Evolutionary conservation across 2,888 invertebrate species (phyloP).

Genomic region (Zhengitettix transpicula): DNA sequence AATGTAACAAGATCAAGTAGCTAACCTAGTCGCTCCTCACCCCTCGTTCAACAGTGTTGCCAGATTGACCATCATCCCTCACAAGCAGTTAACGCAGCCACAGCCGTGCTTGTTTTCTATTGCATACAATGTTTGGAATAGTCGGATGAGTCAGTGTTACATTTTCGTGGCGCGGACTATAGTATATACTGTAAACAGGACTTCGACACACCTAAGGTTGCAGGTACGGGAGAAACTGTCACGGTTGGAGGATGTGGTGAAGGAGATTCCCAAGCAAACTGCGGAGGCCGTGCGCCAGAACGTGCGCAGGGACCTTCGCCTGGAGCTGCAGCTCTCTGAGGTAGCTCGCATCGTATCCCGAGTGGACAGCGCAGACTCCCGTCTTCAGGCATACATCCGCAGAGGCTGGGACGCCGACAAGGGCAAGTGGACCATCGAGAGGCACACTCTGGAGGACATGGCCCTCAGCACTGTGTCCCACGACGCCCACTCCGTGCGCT

Average conservation of each 20-base stretch:
- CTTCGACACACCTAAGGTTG: slow-evolving; percentile 26
- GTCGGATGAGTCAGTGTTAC: too few species aligned
- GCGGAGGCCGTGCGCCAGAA: slow-evolving; percentile 17
- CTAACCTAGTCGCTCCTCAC: too few species aligned
- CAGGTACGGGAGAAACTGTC: slow-evolving; percentile 30
- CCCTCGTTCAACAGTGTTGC: too few species aligned
- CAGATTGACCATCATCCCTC: too few species aligned
- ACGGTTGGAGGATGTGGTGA: slow-evolving; percentile 17
- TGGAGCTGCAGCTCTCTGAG: slow-evolving; percentile 43
- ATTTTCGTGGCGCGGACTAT: too few species aligned
- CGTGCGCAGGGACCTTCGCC: slow-evolving; percentile 31
- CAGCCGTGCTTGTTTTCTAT: too few species aligned
- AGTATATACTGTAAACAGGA: too few species aligned
- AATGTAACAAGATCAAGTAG: too few species aligned
- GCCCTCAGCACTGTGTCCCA: slow-evolving; percentile 53
- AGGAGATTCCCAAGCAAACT: slow-evolving; percentile 15
- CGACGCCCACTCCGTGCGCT: slow-evolving; percentile 43
- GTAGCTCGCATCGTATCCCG: slow-evolving; percentile 40
- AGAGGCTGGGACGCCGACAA: slow-evolving; percentile 5
- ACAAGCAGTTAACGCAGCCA: too few species aligned
- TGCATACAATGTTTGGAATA: too few species aligned
- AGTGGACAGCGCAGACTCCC: slow-evolving; percentile 35
- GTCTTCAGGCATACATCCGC: slow-evolving; percentile 6
- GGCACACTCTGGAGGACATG: slow-evolving; percentile 49
- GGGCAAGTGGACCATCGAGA: slow-evolving; percentile 7